Base-by-base conservation (phyloP, 2,797 vertebrate genomes). In the Propithecus deckenii region DNA sequence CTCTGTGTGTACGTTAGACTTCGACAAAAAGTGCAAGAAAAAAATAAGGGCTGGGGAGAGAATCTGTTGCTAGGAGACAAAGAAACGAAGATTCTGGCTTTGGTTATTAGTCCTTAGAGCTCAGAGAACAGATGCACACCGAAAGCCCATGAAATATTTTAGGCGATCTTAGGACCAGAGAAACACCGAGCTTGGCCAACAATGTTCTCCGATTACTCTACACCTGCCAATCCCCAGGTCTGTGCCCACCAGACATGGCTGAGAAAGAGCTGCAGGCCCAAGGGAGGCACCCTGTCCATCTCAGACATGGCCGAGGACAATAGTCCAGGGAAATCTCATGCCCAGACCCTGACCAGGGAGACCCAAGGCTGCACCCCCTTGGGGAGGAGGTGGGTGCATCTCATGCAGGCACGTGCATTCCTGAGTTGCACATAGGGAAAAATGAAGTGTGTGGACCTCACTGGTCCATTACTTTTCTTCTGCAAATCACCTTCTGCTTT, bases 61-160 rank as follows among this genome's bases (percentile, higher is more conserved):
- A 91, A 92, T 80, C 63, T 52, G 97, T 97, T 97, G 97, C 97
- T 96, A 97, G 90, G 97, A 95, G 84, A 97, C 97, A 75, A 89
- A 95, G 79, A 96, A 91, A 80, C 41, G 22, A 80, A 38, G 90
- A 83, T 85, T 63, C 91, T 50, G 50, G 94, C 92, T 97, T 61
- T 89, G 78, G 71, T 76, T 74, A 78, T 81, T 35, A 84, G 90
- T 69, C 46, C 61, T 92, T 4, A 32, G 52, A 87, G 87, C 86
- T 79, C 38, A 4, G 48, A 89, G 89, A 88, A 65, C 1, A 30
- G 50, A 91, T 20, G 28, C 11, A n/a, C 61, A 32, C 52, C 11
- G n/a, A 76, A 63, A 52, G 41, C 25, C 63, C 14, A 30, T 41
- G 76, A 71, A 65, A 92, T 30, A 18, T 32, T 52, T 85, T 91